Evolutionary conservation across 30 jellyfish, hydroid and myxozoan genomes (phyloP).

Genomic region (Rhopilema esculentum): DNA sequence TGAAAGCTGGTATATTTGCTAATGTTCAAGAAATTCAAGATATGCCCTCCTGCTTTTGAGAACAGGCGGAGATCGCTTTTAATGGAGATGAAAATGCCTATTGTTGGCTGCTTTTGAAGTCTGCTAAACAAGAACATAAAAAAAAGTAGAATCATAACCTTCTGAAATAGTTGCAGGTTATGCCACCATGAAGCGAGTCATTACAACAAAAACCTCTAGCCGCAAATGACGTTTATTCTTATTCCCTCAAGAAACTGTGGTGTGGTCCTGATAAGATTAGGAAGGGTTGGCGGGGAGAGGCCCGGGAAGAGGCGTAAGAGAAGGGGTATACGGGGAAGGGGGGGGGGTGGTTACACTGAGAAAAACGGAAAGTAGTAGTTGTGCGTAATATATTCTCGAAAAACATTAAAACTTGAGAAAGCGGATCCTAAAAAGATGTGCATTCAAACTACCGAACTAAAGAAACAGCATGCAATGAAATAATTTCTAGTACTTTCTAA

Average conservation of each 20-base stretch:
- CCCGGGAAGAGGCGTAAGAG: background rate
- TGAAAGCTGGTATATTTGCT: background rate
- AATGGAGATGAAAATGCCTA: background rate
- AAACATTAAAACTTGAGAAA: too few relatives aligned
- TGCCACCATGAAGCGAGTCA: too few relatives aligned
- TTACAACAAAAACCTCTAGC: too few relatives aligned
- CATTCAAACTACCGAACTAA: too few relatives aligned
- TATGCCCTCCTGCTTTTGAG: background rate
- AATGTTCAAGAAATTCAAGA: background rate
- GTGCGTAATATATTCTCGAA: too few relatives aligned
- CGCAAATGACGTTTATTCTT: too few relatives aligned
- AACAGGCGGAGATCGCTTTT: background rate
- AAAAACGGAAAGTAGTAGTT: background rate
- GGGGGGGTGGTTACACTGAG: background rate
- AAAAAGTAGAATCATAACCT: too few relatives aligned
- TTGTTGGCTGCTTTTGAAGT: background rate
- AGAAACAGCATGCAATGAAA: too few relatives aligned
- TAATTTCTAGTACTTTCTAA: too few relatives aligned
- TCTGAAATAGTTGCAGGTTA: too few relatives aligned
- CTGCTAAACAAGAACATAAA: too few relatives aligned
- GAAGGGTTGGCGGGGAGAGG: background rate
- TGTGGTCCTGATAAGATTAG: background rate
- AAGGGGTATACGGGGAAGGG: background rate
- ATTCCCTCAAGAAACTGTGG: background rate
- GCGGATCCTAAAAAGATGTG: too few relatives aligned